Evolutionary conservation across 2,113 vertebrate genomes (phyloP).

Genomic region (Chaetodon auriga): DNA sequence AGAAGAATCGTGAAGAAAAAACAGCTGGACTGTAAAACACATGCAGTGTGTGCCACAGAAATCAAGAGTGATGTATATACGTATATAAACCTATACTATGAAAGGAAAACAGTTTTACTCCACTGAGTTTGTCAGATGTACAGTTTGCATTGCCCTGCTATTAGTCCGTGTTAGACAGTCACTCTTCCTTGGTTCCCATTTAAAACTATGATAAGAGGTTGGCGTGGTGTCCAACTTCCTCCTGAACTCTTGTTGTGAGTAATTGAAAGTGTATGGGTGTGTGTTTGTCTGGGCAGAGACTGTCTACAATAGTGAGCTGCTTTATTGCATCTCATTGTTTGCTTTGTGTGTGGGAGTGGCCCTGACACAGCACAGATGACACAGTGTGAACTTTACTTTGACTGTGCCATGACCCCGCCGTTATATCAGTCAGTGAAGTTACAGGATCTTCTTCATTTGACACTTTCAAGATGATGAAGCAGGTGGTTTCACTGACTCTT

Average conservation of each 20-base stretch:
- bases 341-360: slow-evolving; percentile 26
- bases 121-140: not conserved
- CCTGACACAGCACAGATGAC: not conserved
- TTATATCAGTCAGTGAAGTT: not conserved
- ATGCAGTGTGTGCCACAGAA: not conserved
- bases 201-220: not conserved
- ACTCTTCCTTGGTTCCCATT: slow-evolving; percentile 1
- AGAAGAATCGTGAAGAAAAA: not conserved
- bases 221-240: not conserved
- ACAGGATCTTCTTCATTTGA: not conserved
- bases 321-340: slow-evolving; percentile 51
- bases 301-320: slow-evolving; percentile 26
- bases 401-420: not conserved
- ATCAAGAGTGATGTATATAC: not conserved
- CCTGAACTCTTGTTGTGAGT: slow-evolving; percentile 24
- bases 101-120: not conserved
- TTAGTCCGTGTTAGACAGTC: slow-evolving; percentile 22
- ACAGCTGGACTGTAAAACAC: not conserved
- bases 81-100: not conserved
- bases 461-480: not conserved
- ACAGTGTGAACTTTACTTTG: not conserved
- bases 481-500: not conserved
- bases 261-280: slow-evolving; percentile 3
- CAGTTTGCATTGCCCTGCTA: not conserved
- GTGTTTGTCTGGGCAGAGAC: slow-evolving; percentile 17